Base-by-base conservation (phyloP, 1,140 invertebrate genomes). In the Drosophila willistoni region DNA sequence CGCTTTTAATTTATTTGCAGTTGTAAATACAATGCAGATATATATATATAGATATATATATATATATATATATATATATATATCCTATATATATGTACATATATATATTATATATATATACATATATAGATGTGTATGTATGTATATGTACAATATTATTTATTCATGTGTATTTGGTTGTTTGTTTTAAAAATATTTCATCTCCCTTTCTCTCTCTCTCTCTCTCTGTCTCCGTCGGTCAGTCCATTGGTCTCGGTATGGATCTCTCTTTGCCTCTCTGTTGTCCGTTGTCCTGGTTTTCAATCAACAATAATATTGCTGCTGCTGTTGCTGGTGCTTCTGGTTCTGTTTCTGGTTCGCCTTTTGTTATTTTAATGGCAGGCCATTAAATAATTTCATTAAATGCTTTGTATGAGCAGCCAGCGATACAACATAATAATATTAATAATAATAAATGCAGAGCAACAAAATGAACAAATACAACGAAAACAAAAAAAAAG, bases 381-480 rank as follows among this genome's bases (percentile, higher is more conserved):
- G 79, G 75, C 79, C 79, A 87, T 86, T 87, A 86, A 85, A 85
- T 85, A 85, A 85, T 85, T 85, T 85, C 82, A 85, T 85, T 85
- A 86, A 87, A 87, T 79, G 72, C 76, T 82, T 86, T 86, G 75
- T 79, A 68, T 69, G 75, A 54, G 57, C 67, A 64, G 44, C 44
- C n/a, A 51, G 33, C 67, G 68, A 75, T 62, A 59, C 66, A 80
- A 64, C 63, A 69, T 56, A 51, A 54, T 60, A 51, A 39, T 36
- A 60, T 36, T 59, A 59, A 59, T 59, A 59, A 59, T 59, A 62
- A 42, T 62, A 62, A 62, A 51, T 51, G 44, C 44, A 51, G 9
- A 19, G 44, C 44, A 51, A 19, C 44, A 51, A 51, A 22, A 51
- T 51, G 44, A 51, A 51, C 44, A 51, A 51, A 51, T 22, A 19